These are phyloP conservation scores for Gryllus longicercus DNA, from an alignment of 2,888 invertebrate genomes.

Conservation along the genomic window DNA sequence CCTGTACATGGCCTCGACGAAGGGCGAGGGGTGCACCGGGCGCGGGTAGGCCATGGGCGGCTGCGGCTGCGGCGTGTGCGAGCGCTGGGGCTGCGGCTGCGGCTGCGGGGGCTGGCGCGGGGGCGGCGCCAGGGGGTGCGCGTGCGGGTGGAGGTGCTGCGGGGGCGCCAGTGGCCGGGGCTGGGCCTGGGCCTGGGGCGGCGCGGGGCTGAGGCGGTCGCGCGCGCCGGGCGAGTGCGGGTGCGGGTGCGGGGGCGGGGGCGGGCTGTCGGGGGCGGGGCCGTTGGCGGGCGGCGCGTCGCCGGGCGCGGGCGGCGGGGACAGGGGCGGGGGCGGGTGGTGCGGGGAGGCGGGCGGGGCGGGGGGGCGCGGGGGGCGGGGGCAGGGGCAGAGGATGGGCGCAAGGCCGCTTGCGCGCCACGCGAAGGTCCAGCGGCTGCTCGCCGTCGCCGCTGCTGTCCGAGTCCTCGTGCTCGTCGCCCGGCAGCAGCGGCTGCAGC, in stretches of 20 bases:
- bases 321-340: neutral
- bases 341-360: conserved; percentile 3
- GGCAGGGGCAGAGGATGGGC: conserved; percentile 35
- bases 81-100: neutral
- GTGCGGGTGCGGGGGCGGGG: conserved; percentile 38
- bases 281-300: conserved; percentile 58
- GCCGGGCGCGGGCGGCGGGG: neutral
- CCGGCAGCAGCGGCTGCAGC: neutral
- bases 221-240: conserved; percentile 41
- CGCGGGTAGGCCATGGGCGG: conserved; percentile 70
- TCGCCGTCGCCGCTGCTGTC: conserved; percentile 48
- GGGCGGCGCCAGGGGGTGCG: neutral
- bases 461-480: conserved; percentile 47
- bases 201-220: neutral
- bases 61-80: neutral
- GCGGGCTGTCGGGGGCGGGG: conserved; percentile 38
- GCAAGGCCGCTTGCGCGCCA: conserved; percentile 55
- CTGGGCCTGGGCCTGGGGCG: neutral
- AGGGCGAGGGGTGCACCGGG: conserved; percentile 69
- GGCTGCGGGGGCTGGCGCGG: neutral
- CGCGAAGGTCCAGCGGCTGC: conserved; percentile 72
- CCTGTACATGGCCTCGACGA: conserved; percentile 71
- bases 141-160: neutral
- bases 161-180: neutral
- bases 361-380: conserved; percentile 38